phyloP scores from a whole-genome alignment of 2,797 vertebrate genomes.

The Pitangus sulphuratus region DNA sequence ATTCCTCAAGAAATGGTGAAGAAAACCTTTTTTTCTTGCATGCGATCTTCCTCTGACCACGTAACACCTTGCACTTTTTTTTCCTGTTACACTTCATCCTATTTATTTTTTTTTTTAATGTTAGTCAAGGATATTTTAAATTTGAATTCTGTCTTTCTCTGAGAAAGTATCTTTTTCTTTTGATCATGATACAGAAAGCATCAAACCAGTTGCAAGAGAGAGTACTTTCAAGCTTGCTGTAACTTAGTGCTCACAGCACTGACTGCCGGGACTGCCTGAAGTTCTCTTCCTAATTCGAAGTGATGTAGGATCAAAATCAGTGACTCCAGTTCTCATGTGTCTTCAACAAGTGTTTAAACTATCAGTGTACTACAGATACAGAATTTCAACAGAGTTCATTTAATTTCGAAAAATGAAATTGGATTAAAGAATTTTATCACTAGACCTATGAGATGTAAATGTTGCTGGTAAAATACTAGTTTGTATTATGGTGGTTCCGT shows the following conservation, averaged over 20 bases:
- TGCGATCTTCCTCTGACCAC: neutral
- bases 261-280: fast-evolving
- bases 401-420: neutral
- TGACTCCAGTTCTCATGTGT: neutral
- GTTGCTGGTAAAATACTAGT: neutral
- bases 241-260: neutral
- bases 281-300: neutral
- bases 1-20: neutral
- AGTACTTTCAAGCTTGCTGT: neutral
- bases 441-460: neutral
- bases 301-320: neutral
- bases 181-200: neutral
- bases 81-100: neutral
- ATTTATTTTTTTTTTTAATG: neutral
- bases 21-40: neutral
- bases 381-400: neutral
- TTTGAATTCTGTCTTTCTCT: neutral
- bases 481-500: neutral
- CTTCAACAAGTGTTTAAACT: neutral
- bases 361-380: fast-evolving
- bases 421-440: neutral
- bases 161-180: neutral
- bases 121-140: neutral
- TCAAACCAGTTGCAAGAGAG: neutral
- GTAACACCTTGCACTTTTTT: neutral